A percentile compares a stretch with the other conserved stretches of the same genome.
Evolutionary conservation across 2,888 invertebrate genomes (phyloP).

Genomic region (Hirudinaria manillensis): DNA sequence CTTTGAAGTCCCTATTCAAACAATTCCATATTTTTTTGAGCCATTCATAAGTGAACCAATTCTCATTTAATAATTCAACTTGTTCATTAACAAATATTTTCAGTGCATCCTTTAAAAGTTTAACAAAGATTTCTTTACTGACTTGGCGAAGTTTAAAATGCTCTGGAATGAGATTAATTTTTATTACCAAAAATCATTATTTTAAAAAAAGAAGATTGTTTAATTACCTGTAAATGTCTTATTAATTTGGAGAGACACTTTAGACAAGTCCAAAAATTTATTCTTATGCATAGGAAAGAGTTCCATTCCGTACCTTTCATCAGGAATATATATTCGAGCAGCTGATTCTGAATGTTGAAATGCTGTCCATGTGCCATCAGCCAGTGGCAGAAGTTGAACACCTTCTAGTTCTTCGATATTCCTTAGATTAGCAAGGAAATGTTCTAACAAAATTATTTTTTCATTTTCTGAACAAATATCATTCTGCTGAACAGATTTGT

Average conservation of each 20-base stretch:
- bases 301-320: constrained; percentile 20
- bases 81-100: background rate
- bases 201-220: background rate
- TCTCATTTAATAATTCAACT: background rate
- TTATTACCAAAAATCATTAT: background rate
- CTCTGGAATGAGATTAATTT: background rate
- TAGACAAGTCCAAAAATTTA: background rate
- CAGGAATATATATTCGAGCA: constrained; percentile 23
- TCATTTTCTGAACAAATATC: constrained; percentile 6
- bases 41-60: background rate
- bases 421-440: constrained; percentile 14
- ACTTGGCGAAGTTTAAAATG: background rate
- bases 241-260: too few species aligned
- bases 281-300: background rate
- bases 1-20: background rate
- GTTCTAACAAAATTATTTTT: constrained; percentile 15
- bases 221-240: too few species aligned
- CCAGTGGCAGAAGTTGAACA: constrained; percentile 38
- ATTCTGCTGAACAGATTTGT: constrained; percentile 24
- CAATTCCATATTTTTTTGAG: background rate
- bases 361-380: constrained; percentile 36
- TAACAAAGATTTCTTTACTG: background rate
- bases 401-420: constrained; percentile 31
- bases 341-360: constrained; percentile 27
- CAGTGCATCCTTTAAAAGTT: background rate